Percentiles rank a stretch among this genome's conserved stretches.
These are phyloP conservation scores for Meganola albula DNA, from an alignment of 2,888 invertebrate species.

Conservation along the genomic window DNA sequence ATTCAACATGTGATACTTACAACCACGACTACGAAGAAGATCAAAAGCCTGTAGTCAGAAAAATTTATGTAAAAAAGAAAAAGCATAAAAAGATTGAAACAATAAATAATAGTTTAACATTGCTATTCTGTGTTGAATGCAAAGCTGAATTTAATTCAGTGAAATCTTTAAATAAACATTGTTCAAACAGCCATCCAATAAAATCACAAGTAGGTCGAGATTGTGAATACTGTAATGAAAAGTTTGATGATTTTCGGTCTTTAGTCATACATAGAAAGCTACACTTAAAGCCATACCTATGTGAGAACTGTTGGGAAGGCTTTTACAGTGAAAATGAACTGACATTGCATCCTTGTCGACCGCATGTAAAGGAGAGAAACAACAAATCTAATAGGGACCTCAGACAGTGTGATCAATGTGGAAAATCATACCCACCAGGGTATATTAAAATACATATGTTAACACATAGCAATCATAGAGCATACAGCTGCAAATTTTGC, in stretches of 20 bases:
- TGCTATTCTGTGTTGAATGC: constrained; percentile 63
- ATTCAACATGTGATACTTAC: constrained; percentile 37
- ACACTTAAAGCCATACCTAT: constrained; percentile 61
- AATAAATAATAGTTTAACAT: constrained; percentile 30
- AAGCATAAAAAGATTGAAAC: constrained; percentile 25
- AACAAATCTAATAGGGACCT: constrained; percentile 45
- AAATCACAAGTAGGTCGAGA: constrained; percentile 54
- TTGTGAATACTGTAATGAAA: constrained; percentile 68
- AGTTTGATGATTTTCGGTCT: constrained; percentile 64
- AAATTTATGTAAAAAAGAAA: constrained; percentile 27
- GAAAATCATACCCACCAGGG: constrained; percentile 68
- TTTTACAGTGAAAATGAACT: constrained; percentile 47
- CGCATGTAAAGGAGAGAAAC: constrained; percentile 41
- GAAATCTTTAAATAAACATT: constrained; percentile 51
- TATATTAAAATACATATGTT: constrained; percentile 69
- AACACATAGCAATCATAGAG: constrained; percentile 58
- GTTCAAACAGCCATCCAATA: constrained; percentile 48
- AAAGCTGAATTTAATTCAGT: constrained; percentile 52
- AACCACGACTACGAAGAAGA: constrained; percentile 46
- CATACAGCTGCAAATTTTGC: constrained; percentile 66
- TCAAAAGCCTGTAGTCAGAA: constrained; percentile 30
- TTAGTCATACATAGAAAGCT: constrained; percentile 61
- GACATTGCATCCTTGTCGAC: constrained; percentile 52
- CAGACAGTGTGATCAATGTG: constrained; percentile 69
- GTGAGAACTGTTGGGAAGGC: constrained; percentile 69